These are phyloP conservation scores for Lithophane semibrunnea DNA, from an alignment of 2,888 invertebrate species.

Conservation along the genomic window DNA sequence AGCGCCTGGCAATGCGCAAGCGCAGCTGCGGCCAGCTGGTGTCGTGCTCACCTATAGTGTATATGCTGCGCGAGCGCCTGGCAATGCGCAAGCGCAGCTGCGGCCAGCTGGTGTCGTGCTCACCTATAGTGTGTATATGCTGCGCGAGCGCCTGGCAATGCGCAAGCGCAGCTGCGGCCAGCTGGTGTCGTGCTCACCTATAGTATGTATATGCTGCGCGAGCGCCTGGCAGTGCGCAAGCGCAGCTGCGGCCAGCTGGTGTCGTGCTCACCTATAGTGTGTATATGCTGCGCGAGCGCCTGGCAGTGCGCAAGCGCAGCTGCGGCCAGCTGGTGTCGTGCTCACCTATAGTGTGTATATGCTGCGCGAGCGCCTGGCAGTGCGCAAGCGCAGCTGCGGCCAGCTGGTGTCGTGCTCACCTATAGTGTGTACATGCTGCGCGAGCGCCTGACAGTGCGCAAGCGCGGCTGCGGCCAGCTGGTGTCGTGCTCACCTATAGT, in stretches of 20 bases:
- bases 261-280: conserved; percentile 91
- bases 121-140: conserved; percentile 94
- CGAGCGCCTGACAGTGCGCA: conserved; percentile 96
- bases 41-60: conserved; percentile 90
- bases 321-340: conserved; percentile 98
- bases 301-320: conserved; percentile 98
- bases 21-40: conserved; percentile 92
- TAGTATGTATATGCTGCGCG: conserved; percentile 94
- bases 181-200: conserved; percentile 96
- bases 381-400: conserved; percentile 98
- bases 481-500: conserved; percentile 90
- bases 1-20: conserved; percentile 97
- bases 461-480: conserved; percentile 94
- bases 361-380: conserved; percentile 95
- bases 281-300: conserved; percentile 94
- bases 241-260: conserved; percentile 92
- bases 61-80: conserved; percentile 95
- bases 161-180: conserved; percentile 98
- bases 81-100: conserved; percentile 97
- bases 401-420: conserved; percentile 96
- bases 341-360: conserved; percentile 93
- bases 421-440: conserved; percentile 94
- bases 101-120: conserved; percentile 98
- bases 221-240: conserved; percentile 97
- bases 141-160: conserved; percentile 96